Percentiles rank a stretch among this genome's conserved stretches.
These are phyloP conservation scores for Pseudorectes ferrugineus DNA, from an alignment of 2,113 vertebrate genomes.

Conservation along the genomic window DNA sequence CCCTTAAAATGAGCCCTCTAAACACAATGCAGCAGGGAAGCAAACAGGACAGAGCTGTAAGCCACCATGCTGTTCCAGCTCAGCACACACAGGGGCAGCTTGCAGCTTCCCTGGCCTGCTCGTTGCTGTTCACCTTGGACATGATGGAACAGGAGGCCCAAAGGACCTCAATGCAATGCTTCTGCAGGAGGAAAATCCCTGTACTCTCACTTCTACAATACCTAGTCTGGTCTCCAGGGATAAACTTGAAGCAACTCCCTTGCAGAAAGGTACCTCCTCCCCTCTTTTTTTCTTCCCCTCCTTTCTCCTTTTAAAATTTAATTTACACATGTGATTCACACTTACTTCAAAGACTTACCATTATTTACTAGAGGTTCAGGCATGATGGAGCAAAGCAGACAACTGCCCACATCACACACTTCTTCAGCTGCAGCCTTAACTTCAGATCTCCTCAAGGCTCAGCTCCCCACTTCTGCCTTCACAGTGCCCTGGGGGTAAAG, in stretches of 20 bases:
- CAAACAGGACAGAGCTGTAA: not conserved
- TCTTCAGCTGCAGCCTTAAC: not conserved
- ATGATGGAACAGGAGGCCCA: not conserved
- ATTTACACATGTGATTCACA: not conserved
- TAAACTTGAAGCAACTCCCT: not conserved
- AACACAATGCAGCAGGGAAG: not conserved
- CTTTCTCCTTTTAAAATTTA: no score
- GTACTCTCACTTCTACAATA: not conserved
- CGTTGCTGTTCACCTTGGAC: not conserved
- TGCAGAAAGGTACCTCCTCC: not conserved
- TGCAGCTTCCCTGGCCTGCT: not conserved
- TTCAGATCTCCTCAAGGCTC: not conserved
- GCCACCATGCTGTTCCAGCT: not conserved
- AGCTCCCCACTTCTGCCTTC: not conserved
- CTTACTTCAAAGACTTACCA: not conserved
- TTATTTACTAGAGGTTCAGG: not conserved
- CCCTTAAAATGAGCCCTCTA: not conserved
- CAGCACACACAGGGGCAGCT: not conserved
- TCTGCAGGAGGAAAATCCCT: not conserved
- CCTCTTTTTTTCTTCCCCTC: fast-evolving
- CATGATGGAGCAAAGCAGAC: not conserved
- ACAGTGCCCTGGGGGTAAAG: not conserved
- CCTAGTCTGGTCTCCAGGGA: not conserved
- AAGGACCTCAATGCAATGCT: not conserved
- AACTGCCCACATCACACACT: no score